Base-by-base conservation (phyloP, 2,888 invertebrate genomes). In the Drosophila prolongata region DNA sequence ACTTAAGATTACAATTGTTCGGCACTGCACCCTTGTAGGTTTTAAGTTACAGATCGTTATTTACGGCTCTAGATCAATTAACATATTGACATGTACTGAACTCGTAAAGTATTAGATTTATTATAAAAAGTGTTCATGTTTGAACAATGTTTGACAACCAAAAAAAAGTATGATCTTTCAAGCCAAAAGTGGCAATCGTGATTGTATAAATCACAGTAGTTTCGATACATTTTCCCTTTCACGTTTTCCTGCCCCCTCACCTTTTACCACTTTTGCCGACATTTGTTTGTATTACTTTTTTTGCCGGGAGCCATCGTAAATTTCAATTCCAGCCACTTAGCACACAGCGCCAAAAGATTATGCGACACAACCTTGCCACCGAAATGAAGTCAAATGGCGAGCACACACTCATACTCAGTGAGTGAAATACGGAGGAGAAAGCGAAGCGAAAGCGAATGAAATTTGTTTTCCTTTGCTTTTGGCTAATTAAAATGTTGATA, bases 251-350 rank as follows among this genome's bases (percentile, higher is more conserved):
- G 53, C 54, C 56, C 44, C 42, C n/a, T n/a, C 53, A 71, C 71
- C 71, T 64, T 73, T 62, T 44, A 61, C 75, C 60, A 68, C 71
- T 72, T 85, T 64, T 78, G 60, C 78, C 71, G 68, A 82, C 84
- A 86, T 84, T 86, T 83, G 78, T 84, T 82, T 83, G 72, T 65
- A 74, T 84, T 86, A 89, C 75, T 74, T 78, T 83, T 72, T 56
- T 54, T 62, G 44, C n/a, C 38, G 44, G 40, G 57, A 53, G 72
- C 75, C 75, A 80, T 87, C 89, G 89, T 89, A 89, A 89, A 85
- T 85, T 85, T 80, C 87, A 87, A 85, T 85, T 89, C 65, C 68
- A 73, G 87, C 68, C 84, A 85, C 84, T 85, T 89, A 89, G 84
- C 79, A 66, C 69, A 60, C 69, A 68, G 64, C 68, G 75, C 76